Conservation (phyloP, 2,888 invertebrate genomes). For the Amphimallon solstitiale region DNA sequence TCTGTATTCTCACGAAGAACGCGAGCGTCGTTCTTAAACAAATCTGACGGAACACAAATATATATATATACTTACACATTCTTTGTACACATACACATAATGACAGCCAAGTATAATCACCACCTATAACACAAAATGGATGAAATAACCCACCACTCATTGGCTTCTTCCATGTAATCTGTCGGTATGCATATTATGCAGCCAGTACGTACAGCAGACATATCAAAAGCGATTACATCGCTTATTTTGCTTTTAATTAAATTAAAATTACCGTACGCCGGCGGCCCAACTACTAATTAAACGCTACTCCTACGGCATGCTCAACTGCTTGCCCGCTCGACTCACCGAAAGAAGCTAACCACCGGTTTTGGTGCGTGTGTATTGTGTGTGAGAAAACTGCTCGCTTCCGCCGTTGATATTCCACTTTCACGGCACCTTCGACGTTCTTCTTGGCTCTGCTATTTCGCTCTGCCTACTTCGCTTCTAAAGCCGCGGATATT, state of each 20-base stretch:
- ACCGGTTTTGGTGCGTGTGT: background rate
- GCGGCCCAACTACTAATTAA: constrained; percentile 20
- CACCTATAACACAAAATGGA: too few species aligned
- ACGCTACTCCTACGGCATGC: constrained; percentile 2
- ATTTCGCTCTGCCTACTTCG: background rate
- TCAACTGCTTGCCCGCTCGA: background rate
- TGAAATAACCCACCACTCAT: too few species aligned
- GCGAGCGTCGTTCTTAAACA: too few species aligned
- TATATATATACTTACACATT: too few species aligned
- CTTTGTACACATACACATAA: too few species aligned
- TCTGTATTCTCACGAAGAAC: too few species aligned
- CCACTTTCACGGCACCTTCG: background rate
- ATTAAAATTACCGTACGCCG: constrained; percentile 18
- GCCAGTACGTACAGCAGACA: background rate
- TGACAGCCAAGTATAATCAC: too few species aligned
- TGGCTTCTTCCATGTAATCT: too few species aligned
- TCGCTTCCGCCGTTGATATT: background rate
- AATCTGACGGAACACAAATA: too few species aligned
- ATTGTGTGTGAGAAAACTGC: background rate
- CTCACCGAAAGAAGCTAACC: background rate
- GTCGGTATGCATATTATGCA: too few species aligned
- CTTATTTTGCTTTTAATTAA: constrained; percentile 26
- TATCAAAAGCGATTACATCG: constrained; percentile 20
- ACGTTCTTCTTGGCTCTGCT: background rate
- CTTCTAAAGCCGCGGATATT: too few species aligned